phyloP scores from a whole-genome alignment of 1,140 invertebrate genomes.

The Rhynchophorus ferrugineus region DNA sequence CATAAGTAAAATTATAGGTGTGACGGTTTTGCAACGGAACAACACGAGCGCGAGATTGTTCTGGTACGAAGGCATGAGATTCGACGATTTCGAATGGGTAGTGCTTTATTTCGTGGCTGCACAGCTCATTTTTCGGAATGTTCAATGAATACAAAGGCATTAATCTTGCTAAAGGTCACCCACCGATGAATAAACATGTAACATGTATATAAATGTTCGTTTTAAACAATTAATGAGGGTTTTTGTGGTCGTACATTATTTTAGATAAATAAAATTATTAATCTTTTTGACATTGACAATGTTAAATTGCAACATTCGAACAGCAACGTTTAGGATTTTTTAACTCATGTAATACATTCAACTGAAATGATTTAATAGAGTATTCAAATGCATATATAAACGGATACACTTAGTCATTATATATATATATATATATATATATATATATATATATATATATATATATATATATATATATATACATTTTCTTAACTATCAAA shows the following conservation, averaged over 20 bases:
- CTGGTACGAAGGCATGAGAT: background rate
- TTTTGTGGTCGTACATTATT: background rate
- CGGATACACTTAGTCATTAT: too few relatives aligned
- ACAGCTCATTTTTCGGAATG: background rate
- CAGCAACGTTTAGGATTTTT: too few relatives aligned
- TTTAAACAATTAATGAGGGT: background rate
- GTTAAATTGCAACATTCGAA: too few relatives aligned
- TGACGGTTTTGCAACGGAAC: background rate
- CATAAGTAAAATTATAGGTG: background rate
- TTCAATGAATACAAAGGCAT: background rate
- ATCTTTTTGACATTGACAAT: too few relatives aligned
- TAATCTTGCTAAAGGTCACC: background rate
- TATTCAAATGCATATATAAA: too few relatives aligned
- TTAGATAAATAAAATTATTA: background rate
- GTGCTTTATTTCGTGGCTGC: background rate
- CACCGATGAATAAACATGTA: background rate
- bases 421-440: too few relatives aligned
- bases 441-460: too few relatives aligned
- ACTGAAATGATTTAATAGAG: too few relatives aligned
- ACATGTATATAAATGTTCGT: too few relatives aligned
- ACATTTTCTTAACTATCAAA: too few relatives aligned
- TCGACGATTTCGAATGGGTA: background rate
- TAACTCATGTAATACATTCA: too few relatives aligned
- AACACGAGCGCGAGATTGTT: background rate
- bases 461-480: too few relatives aligned